Conservation (phyloP, 2,888 invertebrate genomes). For the Nasonovia ribisnigri region DNA sequence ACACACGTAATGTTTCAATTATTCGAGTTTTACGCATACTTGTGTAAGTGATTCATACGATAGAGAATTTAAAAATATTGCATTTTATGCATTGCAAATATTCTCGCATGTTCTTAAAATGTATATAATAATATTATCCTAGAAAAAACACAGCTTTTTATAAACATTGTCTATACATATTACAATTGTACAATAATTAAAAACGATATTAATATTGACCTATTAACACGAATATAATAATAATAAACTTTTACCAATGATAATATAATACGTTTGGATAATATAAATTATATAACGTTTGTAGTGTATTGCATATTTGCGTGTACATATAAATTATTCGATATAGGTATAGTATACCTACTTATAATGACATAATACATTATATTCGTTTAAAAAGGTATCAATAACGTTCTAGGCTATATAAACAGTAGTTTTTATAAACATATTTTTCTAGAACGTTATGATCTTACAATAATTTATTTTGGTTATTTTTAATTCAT, state of each 20-base stretch:
- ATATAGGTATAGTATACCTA: background rate
- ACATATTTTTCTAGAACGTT: slow-evolving; percentile 3
- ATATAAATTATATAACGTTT: background rate
- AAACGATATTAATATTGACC: background rate
- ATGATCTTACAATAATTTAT: background rate
- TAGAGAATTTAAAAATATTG: background rate
- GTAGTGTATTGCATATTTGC: background rate
- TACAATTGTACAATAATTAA: background rate
- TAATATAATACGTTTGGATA: background rate
- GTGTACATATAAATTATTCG: background rate
- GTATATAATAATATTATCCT: background rate
- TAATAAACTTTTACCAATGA: background rate
- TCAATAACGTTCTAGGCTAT: slow-evolving; percentile 10
- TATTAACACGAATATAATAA: background rate
- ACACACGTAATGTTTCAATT: background rate
- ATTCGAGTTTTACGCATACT: background rate
- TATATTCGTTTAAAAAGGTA: background rate
- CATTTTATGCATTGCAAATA: background rate
- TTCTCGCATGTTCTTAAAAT: background rate
- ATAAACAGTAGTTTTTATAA: background rate
- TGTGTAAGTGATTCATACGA: background rate
- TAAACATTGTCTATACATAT: background rate
- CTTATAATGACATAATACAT: background rate
- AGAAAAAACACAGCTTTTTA: background rate
- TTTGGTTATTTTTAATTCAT: background rate